A percentile compares a stretch with the other conserved stretches of the same genome.
Conservation (phyloP, 1,140 invertebrate genomes). For the Heliconius eleuchia region DNA sequence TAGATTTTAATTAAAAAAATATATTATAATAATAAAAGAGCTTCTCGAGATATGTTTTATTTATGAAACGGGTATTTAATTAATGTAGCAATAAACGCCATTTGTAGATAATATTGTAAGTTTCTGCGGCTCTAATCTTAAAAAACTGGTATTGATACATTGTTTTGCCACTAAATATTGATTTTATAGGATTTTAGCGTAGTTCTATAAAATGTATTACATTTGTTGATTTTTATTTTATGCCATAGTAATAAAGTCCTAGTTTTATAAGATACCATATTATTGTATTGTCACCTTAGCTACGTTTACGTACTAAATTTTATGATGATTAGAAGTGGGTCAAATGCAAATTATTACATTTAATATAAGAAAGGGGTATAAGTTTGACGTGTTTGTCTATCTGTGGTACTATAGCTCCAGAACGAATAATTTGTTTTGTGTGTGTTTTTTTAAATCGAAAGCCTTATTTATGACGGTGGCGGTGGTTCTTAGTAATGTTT, state of each 20-base stretch:
- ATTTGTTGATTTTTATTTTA: background rate
- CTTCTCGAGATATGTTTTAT: background rate
- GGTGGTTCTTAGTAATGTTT: too few relatives aligned
- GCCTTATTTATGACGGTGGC: too few relatives aligned
- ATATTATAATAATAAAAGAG: background rate
- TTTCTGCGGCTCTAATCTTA: slow-evolving; percentile 3
- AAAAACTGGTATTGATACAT: slow-evolving; percentile 2
- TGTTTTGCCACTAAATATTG: background rate
- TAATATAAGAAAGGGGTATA: too few relatives aligned
- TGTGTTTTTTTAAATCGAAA: too few relatives aligned
- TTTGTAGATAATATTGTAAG: background rate
- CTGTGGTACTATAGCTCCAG: too few relatives aligned
- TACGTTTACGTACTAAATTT: too few relatives aligned
- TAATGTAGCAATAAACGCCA: slow-evolving; percentile 6
- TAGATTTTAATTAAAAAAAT: background rate
- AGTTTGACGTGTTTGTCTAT: too few relatives aligned
- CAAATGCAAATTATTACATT: too few relatives aligned
- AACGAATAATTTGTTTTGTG: too few relatives aligned
- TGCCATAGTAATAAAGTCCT: background rate
- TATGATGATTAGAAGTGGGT: too few relatives aligned
- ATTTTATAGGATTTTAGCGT: background rate
- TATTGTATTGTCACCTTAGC: too few relatives aligned
- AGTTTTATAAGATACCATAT: too few relatives aligned
- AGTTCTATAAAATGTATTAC: background rate
- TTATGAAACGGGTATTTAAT: slow-evolving; percentile 3